Evolutionary conservation across 1,140 invertebrate genomes (phyloP).

Genomic region (Armadillidium nasatum): DNA sequence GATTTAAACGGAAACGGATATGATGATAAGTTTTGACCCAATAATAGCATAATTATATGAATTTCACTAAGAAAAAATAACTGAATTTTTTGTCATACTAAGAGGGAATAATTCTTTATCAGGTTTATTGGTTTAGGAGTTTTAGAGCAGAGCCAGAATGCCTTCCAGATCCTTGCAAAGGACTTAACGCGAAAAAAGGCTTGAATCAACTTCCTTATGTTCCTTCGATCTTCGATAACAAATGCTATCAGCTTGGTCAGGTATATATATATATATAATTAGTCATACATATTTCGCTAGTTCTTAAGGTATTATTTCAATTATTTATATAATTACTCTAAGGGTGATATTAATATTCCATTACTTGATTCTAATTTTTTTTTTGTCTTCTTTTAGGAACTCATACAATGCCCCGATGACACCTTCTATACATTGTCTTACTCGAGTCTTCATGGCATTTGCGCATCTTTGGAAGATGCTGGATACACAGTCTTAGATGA

Average conservation of each 20-base stretch:
- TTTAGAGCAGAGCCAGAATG: not conserved
- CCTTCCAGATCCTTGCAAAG: not conserved
- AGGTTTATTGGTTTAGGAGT: conserved; percentile 5
- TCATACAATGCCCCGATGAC: not conserved
- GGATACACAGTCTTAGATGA: conserved; percentile 35
- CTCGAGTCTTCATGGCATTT: conserved; percentile 29
- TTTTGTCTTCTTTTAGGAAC: not conserved
- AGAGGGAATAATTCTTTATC: too few species aligned
- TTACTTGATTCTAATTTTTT: too few species aligned
- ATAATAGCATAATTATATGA: too few species aligned
- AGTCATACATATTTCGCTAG: too few species aligned
- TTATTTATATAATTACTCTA: too few species aligned
- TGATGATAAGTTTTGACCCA: too few species aligned
- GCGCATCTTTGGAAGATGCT: conserved; percentile 27
- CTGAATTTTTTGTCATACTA: too few species aligned
- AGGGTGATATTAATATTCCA: too few species aligned
- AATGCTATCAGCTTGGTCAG: not conserved
- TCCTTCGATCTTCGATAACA: not conserved
- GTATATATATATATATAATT: not conserved
- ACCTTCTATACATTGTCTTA: conserved; percentile 27
- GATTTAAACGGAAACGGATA: too few species aligned
- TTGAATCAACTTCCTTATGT: conserved; percentile 1
- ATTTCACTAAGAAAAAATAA: too few species aligned
- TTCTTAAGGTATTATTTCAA: too few species aligned
- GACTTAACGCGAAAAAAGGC: not conserved